These are phyloP conservation scores for Sardinella longiceps DNA, from an alignment of 2,797 vertebrate genomes.

Conservation along the genomic window DNA sequence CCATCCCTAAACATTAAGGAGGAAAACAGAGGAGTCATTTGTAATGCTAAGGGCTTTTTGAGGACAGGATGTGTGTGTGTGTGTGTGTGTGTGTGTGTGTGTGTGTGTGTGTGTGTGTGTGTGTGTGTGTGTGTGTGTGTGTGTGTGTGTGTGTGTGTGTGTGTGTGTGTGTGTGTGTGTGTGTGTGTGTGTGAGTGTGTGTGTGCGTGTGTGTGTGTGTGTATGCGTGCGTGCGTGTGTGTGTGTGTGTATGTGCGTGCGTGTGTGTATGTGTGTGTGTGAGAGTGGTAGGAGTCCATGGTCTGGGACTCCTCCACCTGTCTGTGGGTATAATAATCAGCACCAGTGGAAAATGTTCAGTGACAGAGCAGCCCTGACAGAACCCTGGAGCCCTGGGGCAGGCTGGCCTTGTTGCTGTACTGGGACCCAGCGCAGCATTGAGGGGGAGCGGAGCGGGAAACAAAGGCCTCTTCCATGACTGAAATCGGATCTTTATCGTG, in stretches of 20 bases:
- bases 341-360: conserved; percentile 42
- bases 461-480: conserved; percentile 40
- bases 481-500: conserved; percentile 45
- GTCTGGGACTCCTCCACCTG: conserved; percentile 50
- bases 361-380: too few relatives aligned
- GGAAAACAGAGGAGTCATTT: not conserved
- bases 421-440: conserved; percentile 29
- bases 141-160: not conserved
- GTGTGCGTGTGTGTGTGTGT: not conserved
- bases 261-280: not conserved
- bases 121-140: not conserved
- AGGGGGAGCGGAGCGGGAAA: conserved; percentile 39
- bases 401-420: too few relatives aligned
- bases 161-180: not conserved
- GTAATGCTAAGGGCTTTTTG: not conserved
- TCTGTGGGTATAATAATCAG: conserved; percentile 32
- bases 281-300: not conserved
- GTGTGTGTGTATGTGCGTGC: not conserved
- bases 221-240: not conserved
- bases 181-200: too few relatives aligned
- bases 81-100: not conserved
- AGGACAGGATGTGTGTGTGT: not conserved
- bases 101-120: not conserved
- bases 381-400: too few relatives aligned
- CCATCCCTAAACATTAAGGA: not conserved